These are phyloP conservation scores for Antigone vipio DNA, from an alignment of 2,113 vertebrate genomes.

Conservation along the genomic window DNA sequence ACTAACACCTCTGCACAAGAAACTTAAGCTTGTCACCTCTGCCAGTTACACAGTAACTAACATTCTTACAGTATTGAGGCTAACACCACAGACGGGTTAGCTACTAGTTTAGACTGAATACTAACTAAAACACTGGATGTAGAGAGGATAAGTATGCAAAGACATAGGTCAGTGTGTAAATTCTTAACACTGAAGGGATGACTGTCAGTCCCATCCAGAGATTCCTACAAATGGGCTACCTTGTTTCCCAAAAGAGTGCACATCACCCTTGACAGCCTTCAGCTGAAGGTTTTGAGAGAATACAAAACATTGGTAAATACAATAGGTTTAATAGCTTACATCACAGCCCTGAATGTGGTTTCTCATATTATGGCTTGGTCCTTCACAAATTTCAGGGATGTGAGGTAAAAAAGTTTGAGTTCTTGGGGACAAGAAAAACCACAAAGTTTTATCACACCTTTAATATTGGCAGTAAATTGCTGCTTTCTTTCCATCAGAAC, in stretches of 20 bases:
- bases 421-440: background rate
- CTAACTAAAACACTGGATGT: background rate
- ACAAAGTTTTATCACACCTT: background rate
- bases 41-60: background rate
- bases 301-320: background rate
- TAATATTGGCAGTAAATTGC: background rate
- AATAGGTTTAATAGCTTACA: background rate
- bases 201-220: background rate
- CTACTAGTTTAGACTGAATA: background rate
- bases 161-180: background rate
- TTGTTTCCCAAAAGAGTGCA: background rate
- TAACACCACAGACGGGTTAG: background rate
- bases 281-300: background rate
- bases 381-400: background rate
- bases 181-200: background rate
- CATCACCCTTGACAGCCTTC: background rate
- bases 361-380: background rate
- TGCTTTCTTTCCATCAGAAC: background rate
- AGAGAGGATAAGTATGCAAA: background rate
- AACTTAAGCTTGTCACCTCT: background rate
- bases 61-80: accelerated
- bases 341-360: background rate
- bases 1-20: background rate
- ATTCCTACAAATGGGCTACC: background rate
- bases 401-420: background rate